Percentiles rank a stretch among this genome's conserved stretches.
Conservation (phyloP, 2,888 invertebrate genomes). For the Mayetiola destructor region DNA sequence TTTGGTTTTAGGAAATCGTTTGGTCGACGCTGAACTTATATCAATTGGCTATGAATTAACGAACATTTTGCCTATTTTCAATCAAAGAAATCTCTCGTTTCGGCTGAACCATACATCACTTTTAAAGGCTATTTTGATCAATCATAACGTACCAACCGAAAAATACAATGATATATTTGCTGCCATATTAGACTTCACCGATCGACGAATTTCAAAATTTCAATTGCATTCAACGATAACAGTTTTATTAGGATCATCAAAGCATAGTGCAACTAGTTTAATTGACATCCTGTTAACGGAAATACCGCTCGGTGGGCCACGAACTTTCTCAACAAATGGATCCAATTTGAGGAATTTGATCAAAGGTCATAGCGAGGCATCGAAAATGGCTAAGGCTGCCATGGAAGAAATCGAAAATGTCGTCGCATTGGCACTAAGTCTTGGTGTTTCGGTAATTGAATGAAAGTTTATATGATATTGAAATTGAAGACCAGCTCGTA, state of each 20-base stretch:
- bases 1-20: slow-evolving; percentile 41
- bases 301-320: slow-evolving; percentile 27
- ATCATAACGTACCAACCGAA: slow-evolving; percentile 62
- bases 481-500: too few species aligned
- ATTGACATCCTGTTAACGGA: slow-evolving; percentile 30
- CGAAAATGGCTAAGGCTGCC: slow-evolving; percentile 50
- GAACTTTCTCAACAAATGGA: slow-evolving; percentile 27
- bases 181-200: slow-evolving; percentile 28
- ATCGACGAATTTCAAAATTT: slow-evolving; percentile 49
- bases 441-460: slow-evolving; percentile 56
- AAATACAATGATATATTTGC: slow-evolving; percentile 35
- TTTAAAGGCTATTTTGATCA: slow-evolving; percentile 57
- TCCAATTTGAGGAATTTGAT: slow-evolving; percentile 41
- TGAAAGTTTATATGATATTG: not conserved
- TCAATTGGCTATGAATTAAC: slow-evolving; percentile 62
- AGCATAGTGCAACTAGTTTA: slow-evolving; percentile 28
- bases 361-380: slow-evolving; percentile 52
- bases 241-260: slow-evolving; percentile 44
- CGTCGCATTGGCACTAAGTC: slow-evolving; percentile 49
- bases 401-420: slow-evolving; percentile 61
- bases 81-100: slow-evolving; percentile 50
- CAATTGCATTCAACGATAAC: slow-evolving; percentile 56
- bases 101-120: slow-evolving; percentile 68
- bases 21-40: slow-evolving; percentile 76
- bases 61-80: slow-evolving; percentile 48